A percentile compares a stretch with the other conserved stretches of the same genome.
These are phyloP conservation scores for Toxotes chatareus DNA, from an alignment of 2,113 vertebrate species.

Conservation along the genomic window DNA sequence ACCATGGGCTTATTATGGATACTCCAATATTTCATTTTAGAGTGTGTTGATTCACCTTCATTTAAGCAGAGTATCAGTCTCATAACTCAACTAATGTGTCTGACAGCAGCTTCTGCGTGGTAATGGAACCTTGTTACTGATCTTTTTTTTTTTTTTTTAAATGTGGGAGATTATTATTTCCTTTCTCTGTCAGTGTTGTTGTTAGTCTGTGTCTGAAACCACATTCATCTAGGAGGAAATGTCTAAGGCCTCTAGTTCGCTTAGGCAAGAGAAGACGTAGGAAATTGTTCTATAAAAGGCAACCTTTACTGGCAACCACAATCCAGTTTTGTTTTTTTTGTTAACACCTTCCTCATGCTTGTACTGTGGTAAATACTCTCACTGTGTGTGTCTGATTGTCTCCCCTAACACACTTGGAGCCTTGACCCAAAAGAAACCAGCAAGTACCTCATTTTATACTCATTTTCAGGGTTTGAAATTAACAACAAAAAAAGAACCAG, in stretches of 20 bases:
- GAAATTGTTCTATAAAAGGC: slow-evolving; percentile 36
- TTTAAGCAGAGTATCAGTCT: slow-evolving; percentile 48
- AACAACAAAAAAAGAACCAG: slow-evolving; percentile 2
- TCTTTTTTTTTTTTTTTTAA: slow-evolving; percentile 13
- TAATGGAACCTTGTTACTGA: slow-evolving; percentile 47
- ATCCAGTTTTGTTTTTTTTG: slow-evolving; percentile 28
- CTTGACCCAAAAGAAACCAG: slow-evolving; percentile 50
- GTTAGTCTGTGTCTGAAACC: slow-evolving; percentile 28
- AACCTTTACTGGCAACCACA: slow-evolving; percentile 24
- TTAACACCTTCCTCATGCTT: slow-evolving; percentile 4
- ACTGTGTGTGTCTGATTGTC: slow-evolving; percentile 25
- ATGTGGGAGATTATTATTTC: slow-evolving; percentile 39
- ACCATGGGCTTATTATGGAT: slow-evolving; percentile 60
- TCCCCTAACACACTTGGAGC: slow-evolving; percentile 27
- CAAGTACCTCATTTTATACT: slow-evolving; percentile 72
- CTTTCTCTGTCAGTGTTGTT: slow-evolving; percentile 53
- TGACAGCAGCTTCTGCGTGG: slow-evolving; percentile 51
- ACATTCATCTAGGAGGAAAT: slow-evolving; percentile 25
- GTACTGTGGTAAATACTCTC: slow-evolving; percentile 15
- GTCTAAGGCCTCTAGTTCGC: slow-evolving; percentile 36
- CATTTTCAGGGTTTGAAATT: slow-evolving; percentile 63
- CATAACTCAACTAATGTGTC: slow-evolving; percentile 60
- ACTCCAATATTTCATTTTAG: slow-evolving; percentile 69
- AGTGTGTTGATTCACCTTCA: slow-evolving; percentile 67
- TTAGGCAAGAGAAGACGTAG: slow-evolving; percentile 22